These are phyloP conservation scores for Spinus pinus DNA, from an alignment of 2,797 vertebrate genomes.

Conservation along the genomic window DNA sequence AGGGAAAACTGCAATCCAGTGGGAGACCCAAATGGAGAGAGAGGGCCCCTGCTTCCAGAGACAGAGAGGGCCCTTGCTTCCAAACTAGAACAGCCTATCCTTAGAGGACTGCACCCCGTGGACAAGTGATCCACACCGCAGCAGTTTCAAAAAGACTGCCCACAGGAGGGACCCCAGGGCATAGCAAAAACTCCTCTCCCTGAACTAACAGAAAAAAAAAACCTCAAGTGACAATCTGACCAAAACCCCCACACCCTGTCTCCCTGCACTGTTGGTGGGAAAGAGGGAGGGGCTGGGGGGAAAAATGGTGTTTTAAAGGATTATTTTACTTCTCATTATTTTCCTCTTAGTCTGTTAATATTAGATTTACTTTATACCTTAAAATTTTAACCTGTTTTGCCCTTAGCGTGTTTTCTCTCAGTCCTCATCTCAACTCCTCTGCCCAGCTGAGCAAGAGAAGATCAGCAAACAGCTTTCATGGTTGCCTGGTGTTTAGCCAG, in stretches of 20 bases:
- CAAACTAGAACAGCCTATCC: not conserved
- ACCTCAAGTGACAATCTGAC: not conserved
- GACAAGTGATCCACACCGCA: rapidly evolving
- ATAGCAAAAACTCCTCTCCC: not conserved
- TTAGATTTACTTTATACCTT: not conserved
- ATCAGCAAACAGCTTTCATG: not conserved
- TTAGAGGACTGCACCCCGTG: not conserved
- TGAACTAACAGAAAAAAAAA: not conserved
- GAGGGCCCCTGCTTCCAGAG: not conserved
- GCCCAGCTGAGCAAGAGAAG: not conserved
- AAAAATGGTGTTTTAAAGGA: not conserved
- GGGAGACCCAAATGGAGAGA: rapidly evolving
- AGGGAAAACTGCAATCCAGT: not conserved
- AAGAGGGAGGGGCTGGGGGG: not conserved
- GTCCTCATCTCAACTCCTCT: not conserved
- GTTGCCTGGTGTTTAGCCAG: not conserved
- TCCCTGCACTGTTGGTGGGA: rapidly evolving
- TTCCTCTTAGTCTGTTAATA: not conserved
- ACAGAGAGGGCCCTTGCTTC: not conserved
- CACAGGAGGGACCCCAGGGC: not conserved
- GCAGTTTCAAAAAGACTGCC: not conserved
- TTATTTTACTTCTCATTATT: not conserved
- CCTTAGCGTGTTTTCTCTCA: not conserved
- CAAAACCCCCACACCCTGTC: not conserved
- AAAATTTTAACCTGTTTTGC: not conserved